Percentiles rank a stretch among this genome's conserved stretches.
phyloP scores from a whole-genome alignment of 2,797 vertebrate species.

The Acipenser oxyrinchus region DNA sequence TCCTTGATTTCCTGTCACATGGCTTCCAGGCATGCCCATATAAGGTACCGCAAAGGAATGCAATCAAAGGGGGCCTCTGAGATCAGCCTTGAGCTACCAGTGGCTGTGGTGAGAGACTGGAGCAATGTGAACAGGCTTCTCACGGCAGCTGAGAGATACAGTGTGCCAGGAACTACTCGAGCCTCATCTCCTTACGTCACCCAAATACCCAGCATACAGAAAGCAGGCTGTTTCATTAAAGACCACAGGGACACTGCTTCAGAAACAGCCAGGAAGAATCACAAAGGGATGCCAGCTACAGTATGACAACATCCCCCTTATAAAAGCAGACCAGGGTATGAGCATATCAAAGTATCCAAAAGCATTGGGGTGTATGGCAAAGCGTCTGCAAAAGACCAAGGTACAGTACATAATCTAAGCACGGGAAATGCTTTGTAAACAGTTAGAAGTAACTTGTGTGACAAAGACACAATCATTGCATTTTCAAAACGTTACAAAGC shows the following conservation, averaged over 20 bases:
- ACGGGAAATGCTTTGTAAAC: not conserved
- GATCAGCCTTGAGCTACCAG: slow-evolving; percentile 5
- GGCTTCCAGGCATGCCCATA: slow-evolving; percentile 10
- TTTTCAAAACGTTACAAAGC: not conserved
- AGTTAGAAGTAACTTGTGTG: too few relatives aligned
- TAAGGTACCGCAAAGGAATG: slow-evolving; percentile 17
- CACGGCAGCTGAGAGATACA: slow-evolving; percentile 8
- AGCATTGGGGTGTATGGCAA: too few relatives aligned
- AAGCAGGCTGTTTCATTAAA: not conserved
- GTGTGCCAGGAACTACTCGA: not conserved
- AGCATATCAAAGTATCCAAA: too few relatives aligned
- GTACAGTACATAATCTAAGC: not conserved
- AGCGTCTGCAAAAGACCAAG: too few relatives aligned
- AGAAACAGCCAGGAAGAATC: too few relatives aligned
- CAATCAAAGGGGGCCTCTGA: slow-evolving; percentile 15
- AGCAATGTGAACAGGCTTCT: slow-evolving; percentile 8
- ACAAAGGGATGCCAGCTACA: too few relatives aligned
- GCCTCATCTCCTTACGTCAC: too few relatives aligned
- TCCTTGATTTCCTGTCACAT: slow-evolving; percentile 20
- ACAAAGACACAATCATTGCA: not conserved
- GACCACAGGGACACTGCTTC: too few relatives aligned
- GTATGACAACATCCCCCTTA: too few relatives aligned
- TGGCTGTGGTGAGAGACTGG: slow-evolving; percentile 7
- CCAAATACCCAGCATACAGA: not conserved
- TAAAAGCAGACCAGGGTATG: too few relatives aligned